Conservation (phyloP, 2,113 vertebrate genomes). For the Synodontis membranacea region DNA sequence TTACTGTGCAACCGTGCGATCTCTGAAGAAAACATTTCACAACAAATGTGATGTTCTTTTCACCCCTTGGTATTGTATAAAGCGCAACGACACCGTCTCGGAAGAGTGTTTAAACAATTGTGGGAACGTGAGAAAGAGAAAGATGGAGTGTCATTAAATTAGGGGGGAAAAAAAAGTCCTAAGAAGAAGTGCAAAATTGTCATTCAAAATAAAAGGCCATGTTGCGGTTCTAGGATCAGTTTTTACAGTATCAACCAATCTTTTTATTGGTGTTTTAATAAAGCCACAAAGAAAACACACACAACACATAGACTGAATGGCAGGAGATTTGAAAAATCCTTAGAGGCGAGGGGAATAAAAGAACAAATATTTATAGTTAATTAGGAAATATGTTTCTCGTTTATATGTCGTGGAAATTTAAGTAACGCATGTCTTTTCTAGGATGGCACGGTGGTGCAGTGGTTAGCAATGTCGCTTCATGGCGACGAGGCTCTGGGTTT, state of each 20-base stretch:
- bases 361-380: neutral
- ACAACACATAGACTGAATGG: neutral
- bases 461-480: no score
- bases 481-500: no score
- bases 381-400: neutral
- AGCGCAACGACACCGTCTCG: neutral
- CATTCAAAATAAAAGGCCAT: neutral
- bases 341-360: neutral
- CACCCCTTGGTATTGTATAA: neutral
- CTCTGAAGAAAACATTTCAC: neutral
- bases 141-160: neutral
- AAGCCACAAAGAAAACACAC: neutral
- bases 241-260: neutral
- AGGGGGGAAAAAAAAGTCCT: neutral
- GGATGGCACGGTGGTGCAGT: no score
- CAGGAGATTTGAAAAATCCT: neutral
- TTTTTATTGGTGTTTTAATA: neutral
- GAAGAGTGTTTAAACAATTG: neutral
- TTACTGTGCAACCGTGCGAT: no score
- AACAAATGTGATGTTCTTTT: neutral
- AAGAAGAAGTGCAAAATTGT: neutral
- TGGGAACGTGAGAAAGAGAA: neutral
- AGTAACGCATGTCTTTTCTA: neutral
- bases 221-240: neutral
- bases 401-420: neutral